These are phyloP conservation scores for Drosophila quinaria DNA, from an alignment of 2,888 invertebrate species.

Conservation along the genomic window DNA sequence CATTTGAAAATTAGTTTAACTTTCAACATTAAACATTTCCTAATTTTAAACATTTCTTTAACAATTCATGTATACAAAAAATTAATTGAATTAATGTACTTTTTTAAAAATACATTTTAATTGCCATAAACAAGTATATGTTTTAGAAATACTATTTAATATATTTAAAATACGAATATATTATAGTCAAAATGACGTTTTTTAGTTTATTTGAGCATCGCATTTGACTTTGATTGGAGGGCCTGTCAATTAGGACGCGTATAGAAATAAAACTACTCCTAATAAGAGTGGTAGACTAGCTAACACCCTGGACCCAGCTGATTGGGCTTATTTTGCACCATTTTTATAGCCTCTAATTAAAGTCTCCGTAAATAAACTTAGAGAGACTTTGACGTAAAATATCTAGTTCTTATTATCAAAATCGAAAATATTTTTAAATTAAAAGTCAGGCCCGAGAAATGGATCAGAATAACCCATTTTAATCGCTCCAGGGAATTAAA, in stretches of 20 bases:
- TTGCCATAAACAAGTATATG: not conserved
- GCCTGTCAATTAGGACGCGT: slow-evolving; percentile 23
- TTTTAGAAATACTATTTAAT: not conserved
- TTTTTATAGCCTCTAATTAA: not conserved
- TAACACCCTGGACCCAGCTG: not conserved
- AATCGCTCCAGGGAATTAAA: not conserved
- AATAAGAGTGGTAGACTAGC: not conserved
- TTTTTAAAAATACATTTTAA: not conserved
- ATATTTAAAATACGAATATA: not conserved
- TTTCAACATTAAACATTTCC: not conserved
- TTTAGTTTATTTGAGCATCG: slow-evolving; percentile 1
- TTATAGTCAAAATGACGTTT: not conserved
- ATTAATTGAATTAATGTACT: slow-evolving; percentile 1
- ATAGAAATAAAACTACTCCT: not conserved
- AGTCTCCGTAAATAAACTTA: no score
- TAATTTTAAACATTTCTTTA: not conserved
- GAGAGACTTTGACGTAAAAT: no score
- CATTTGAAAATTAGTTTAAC: no score
- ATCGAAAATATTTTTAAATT: no score
- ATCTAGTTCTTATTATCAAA: no score
- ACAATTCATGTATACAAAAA: not conserved
- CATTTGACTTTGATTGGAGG: slow-evolving; percentile 14
- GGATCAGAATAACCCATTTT: no score
- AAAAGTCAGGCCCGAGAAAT: no score
- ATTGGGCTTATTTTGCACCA: not conserved